Percentiles rank a stretch among this genome's conserved stretches.
phyloP scores from a whole-genome alignment of 1,140 invertebrate genomes.

The Cephus cinctus region DNA sequence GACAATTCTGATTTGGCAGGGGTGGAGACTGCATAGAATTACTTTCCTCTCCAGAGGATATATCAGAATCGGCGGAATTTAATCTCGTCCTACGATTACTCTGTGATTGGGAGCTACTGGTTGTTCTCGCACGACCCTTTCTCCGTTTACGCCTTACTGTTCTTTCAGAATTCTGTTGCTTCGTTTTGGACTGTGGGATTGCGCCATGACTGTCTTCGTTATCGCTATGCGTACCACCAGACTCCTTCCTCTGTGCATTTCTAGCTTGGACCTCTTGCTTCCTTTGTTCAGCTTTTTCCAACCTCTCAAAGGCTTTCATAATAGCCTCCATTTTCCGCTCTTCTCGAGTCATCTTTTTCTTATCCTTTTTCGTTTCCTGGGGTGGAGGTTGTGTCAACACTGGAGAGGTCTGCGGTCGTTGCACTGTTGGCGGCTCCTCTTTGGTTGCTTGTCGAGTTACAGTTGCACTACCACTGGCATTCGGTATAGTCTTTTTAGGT shows the following conservation, averaged over 20 bases:
- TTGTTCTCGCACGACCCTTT: conserved; percentile 65
- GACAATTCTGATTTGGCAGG: conserved; percentile 33
- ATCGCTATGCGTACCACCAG: conserved; percentile 53
- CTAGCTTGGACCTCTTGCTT: conserved; percentile 69
- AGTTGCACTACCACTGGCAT: conserved; percentile 13
- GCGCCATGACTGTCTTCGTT: conserved; percentile 46
- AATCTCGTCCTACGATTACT: conserved; percentile 62
- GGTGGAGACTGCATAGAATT: conserved; percentile 58
- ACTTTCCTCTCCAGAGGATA: conserved; percentile 70
- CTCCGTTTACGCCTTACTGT: conserved; percentile 52
- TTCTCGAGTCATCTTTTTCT: conserved; percentile 77
- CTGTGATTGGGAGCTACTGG: conserved; percentile 57
- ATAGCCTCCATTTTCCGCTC: conserved; percentile 96
- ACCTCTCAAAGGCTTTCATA: conserved; percentile 86
- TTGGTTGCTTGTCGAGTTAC: conserved; percentile 25
- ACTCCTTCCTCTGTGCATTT: conserved; percentile 58
- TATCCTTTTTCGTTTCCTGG: conserved; percentile 59
- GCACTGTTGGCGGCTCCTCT: conserved; percentile 23
- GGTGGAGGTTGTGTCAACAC: conserved; percentile 34
- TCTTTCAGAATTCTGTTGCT: conserved; percentile 53
- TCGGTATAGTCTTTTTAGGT: conserved; percentile 16
- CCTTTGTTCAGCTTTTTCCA: conserved; percentile 77
- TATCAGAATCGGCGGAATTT: conserved; percentile 73
- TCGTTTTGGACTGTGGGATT: conserved; percentile 27
- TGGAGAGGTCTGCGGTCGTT: conserved; percentile 12